A percentile compares a stretch with the other conserved stretches of the same genome.
Evolutionary conservation across 1,140 invertebrate species (phyloP).

Genomic region (Gonioctena quinquepunctata): DNA sequence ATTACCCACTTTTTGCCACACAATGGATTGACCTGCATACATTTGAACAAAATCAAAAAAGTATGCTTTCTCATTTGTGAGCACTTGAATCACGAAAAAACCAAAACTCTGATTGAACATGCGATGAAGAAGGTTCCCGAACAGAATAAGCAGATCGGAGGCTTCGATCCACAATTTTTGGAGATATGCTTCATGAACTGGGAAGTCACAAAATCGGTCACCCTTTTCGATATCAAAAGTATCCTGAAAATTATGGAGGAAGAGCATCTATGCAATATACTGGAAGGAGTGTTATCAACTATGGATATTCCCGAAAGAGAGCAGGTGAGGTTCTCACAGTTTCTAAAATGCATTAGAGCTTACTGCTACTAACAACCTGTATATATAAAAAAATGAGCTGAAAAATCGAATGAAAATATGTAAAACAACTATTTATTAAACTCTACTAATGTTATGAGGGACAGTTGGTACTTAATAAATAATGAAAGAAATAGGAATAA

Average conservation of each 20-base stretch:
- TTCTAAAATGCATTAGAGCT: no score
- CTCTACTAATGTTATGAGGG: no score
- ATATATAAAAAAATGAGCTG: no score
- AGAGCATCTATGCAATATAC: neutral
- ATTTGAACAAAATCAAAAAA: slow-evolving; percentile 38
- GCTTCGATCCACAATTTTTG: slow-evolving; percentile 25
- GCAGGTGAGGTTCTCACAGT: no score
- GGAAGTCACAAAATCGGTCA: slow-evolving; percentile 21
- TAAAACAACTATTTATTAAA: no score
- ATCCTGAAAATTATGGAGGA: slow-evolving; percentile 41
- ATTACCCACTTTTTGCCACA: slow-evolving; percentile 31
- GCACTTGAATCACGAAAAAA: slow-evolving; percentile 27
- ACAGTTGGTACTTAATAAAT: no score
- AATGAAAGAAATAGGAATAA: no score
- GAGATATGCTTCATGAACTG: slow-evolving; percentile 44
- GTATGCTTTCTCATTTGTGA: slow-evolving; percentile 39
- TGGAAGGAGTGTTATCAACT: neutral
- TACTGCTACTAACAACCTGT: no score
- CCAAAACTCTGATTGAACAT: slow-evolving; percentile 26
- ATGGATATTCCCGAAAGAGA: neutral
- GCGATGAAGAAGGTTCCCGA: slow-evolving; percentile 26
- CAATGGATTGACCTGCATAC: slow-evolving; percentile 2
- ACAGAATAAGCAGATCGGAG: slow-evolving; percentile 15
- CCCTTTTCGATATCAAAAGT: slow-evolving; percentile 30
- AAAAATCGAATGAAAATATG: no score